Evolutionary conservation across 2,113 vertebrate species (phyloP).

Genomic region (Pholis gunnellus): DNA sequence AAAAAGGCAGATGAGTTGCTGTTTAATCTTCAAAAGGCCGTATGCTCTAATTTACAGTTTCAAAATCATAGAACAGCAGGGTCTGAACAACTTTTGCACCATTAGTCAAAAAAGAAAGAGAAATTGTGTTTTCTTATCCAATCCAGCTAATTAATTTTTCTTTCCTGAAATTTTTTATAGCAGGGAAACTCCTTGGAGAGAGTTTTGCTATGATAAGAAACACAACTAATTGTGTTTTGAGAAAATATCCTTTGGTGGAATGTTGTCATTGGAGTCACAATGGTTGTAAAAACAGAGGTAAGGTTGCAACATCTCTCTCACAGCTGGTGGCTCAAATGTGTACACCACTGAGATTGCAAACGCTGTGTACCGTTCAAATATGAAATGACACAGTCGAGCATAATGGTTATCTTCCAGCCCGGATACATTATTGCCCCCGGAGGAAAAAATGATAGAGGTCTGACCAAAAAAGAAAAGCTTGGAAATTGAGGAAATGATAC

Average conservation of each 20-base stretch:
- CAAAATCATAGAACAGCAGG: conserved; percentile 56
- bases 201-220: conserved; percentile 36
- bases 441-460: conserved; percentile 44
- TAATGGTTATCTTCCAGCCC: conserved; percentile 49
- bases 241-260: conserved; percentile 19
- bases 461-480: conserved; percentile 31
- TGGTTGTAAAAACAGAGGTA: conserved; percentile 29
- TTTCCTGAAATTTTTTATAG: neutral
- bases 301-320: conserved; percentile 38
- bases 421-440: conserved; percentile 41
- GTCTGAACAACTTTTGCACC: conserved; percentile 60
- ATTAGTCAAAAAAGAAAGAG: conserved; percentile 43
- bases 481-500: conserved; percentile 51
- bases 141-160: conserved; percentile 34
- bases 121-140: conserved; percentile 33
- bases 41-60: conserved; percentile 62
- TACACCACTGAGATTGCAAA: conserved; percentile 51
- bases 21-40: conserved; percentile 75
- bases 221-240: conserved; percentile 40
- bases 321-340: conserved; percentile 55
- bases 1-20: conserved; percentile 55
- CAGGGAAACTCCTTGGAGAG: conserved; percentile 7
- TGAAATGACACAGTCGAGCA: conserved; percentile 44
- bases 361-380: conserved; percentile 33
- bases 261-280: conserved; percentile 12